Conservation (phyloP, 2,888 invertebrate genomes). For the Icerya purchasi region DNA sequence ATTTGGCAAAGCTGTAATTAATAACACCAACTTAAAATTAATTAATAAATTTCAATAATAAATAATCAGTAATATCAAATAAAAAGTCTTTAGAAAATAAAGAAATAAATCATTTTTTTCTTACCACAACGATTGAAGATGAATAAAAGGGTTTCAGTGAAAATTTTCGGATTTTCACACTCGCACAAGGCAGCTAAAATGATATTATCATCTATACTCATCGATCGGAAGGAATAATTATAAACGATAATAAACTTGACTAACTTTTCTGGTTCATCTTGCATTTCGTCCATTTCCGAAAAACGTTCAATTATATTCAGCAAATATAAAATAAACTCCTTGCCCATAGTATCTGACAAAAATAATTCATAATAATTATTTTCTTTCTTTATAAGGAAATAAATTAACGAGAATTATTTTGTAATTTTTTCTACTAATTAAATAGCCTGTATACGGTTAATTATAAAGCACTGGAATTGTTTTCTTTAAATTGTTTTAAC, state of each 20-base stretch:
- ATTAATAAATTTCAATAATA: background rate
- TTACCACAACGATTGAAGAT: constrained; percentile 76
- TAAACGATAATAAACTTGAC: constrained; percentile 65
- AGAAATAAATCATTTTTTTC: too few species aligned
- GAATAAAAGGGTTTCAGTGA: constrained; percentile 73
- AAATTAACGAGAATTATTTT: too few species aligned
- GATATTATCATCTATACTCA: constrained; percentile 20
- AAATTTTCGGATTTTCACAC: constrained; percentile 44
- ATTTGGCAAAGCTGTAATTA: too few species aligned
- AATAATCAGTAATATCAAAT: background rate
- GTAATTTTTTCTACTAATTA: too few species aligned
- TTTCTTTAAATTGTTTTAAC: too few species aligned
- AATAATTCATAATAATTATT: too few species aligned
- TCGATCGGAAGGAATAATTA: constrained; percentile 54
- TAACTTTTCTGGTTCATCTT: constrained; percentile 67
- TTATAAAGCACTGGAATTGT: too few species aligned
- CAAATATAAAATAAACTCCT: constrained; percentile 6
- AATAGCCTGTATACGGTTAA: too few species aligned
- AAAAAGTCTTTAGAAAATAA: too few species aligned
- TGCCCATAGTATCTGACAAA: constrained; percentile 9
- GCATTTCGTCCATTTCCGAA: constrained; percentile 28
- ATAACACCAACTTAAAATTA: background rate
- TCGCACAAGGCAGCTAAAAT: constrained; percentile 20
- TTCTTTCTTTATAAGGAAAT: too few species aligned
- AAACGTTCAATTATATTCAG: constrained; percentile 7